A percentile compares a stretch with the other conserved stretches of the same genome.
Conservation (phyloP, 2,888 invertebrate genomes). For the Galeopsomyia nigrocyanea region DNA sequence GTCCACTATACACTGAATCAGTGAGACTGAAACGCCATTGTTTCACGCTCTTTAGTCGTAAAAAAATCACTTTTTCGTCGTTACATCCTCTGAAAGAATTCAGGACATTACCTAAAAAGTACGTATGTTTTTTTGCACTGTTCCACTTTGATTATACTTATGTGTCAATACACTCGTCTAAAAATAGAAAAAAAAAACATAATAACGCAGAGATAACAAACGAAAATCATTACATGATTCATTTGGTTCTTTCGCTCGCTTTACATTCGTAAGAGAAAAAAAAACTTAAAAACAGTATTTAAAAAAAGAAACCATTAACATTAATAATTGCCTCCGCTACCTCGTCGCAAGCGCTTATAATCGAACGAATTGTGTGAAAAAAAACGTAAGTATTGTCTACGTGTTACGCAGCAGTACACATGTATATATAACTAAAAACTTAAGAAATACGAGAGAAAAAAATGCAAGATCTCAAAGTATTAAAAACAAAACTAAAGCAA, state of each 20-base stretch:
- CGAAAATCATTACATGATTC: conserved; percentile 40
- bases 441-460: conserved; percentile 41
- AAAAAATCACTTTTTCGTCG: conserved; percentile 36
- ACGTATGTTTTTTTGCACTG: conserved; percentile 48
- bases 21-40: conserved; percentile 50
- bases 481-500: conserved; percentile 33
- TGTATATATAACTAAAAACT: conserved; percentile 35
- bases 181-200: conserved; percentile 38
- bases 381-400: conserved; percentile 20
- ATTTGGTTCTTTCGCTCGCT: conserved; percentile 47
- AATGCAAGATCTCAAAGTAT: conserved; percentile 23
- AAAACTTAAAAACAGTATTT: conserved; percentile 39
- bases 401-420: conserved; percentile 23
- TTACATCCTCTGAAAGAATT: conserved; percentile 35
- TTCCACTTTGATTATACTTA: conserved; percentile 51
- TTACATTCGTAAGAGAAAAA: conserved; percentile 18
- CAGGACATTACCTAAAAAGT: conserved; percentile 43
- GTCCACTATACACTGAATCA: conserved; percentile 61
- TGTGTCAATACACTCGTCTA: conserved; percentile 37
- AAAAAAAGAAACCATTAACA: conserved; percentile 22
- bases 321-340: conserved; percentile 33
- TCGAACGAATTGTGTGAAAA: conserved; percentile 38
- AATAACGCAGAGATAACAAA: conserved; percentile 30
- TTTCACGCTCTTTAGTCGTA: conserved; percentile 42
- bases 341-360: conserved; percentile 42